phyloP scores from a whole-genome alignment of 2,797 vertebrate species.

The Rhadinocentrus ornatus region DNA sequence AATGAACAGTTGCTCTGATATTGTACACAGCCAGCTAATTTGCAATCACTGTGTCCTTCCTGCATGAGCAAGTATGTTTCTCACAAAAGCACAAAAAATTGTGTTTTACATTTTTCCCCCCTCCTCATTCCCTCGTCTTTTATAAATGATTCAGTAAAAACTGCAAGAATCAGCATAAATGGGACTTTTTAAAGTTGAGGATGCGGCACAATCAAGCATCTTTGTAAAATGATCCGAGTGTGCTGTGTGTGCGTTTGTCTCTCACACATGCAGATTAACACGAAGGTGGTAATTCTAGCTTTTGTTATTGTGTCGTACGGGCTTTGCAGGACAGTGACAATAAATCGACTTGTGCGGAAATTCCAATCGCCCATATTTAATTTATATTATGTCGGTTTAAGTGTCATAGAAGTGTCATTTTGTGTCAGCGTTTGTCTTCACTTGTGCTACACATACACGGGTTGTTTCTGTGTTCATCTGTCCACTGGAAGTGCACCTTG shows the following conservation, averaged over 20 bases:
- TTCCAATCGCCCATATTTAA: neutral
- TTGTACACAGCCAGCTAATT: slow-evolving; percentile 49
- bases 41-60: slow-evolving; percentile 51
- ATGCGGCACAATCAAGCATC: slow-evolving; percentile 66
- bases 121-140: slow-evolving; percentile 26
- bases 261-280: slow-evolving; percentile 28
- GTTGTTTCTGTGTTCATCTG: slow-evolving; percentile 14
- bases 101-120: neutral
- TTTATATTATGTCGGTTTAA: neutral
- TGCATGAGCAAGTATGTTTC: slow-evolving; percentile 27
- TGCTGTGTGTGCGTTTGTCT: slow-evolving; percentile 11
- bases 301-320: slow-evolving; percentile 2
- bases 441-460: neutral
- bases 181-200: slow-evolving; percentile 28
- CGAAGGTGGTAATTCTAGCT: slow-evolving; percentile 21
- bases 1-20: slow-evolving; percentile 38
- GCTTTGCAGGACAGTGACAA: slow-evolving; percentile 11
- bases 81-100: slow-evolving; percentile 32
- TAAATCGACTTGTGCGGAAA: slow-evolving; percentile 13
- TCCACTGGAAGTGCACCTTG: slow-evolving; percentile 26
- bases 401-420: neutral
- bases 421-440: slow-evolving; percentile 8
- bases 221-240: slow-evolving; percentile 44
- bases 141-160: slow-evolving; percentile 63
- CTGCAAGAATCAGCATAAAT: slow-evolving; percentile 56